Evolutionary conservation across 1,140 invertebrate genomes (phyloP), one percentile per base, ranked within the genome.

Genomic region (Spodoptera frugiperda): DNA sequence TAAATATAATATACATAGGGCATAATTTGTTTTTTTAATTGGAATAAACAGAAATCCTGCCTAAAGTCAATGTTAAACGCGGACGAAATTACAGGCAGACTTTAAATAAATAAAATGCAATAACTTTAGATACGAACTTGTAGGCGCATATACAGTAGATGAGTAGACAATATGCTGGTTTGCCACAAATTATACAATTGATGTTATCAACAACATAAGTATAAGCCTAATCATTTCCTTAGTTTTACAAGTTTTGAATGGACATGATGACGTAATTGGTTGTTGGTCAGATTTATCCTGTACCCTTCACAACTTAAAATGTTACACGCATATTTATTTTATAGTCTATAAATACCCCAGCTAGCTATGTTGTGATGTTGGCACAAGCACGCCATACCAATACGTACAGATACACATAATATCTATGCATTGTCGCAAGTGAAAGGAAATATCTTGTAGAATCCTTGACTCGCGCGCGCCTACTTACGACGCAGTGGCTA

Each of bases 371-470:
- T 72, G 49, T 59, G 21, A 49, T 63, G 46, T 75, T 48, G 57
- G 57, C 57, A 39, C 67, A 46, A 65, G 49, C 46, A 65, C 59
- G 49, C 59, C 39, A 65, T 85, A 84, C 80, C 82, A 75, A 79
- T 78, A 61, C 61, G 49, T 84, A 81, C 78, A 80, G 72, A 80
- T 84, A 84, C 83, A 83, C 82, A 82, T 86, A 84, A 83, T 86
- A 82, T 86, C 82, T 86, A 86, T 86, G 87, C 85, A 93, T 93
- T 93, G 90, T 93, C 89, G 90, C 86, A 89, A 91, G 91, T 93
- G 91, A 93, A 93, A 93, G 91, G 92, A 91, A 93, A 93, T 91
- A 92, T 93, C 87, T 91, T 91, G 89, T 87, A 90, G 91, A 84
- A 93, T 92, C 90, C 91, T 92, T 91, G 92, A 91, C 87, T 91